These are phyloP conservation scores for Noctua janthe DNA, from an alignment of 2,888 invertebrate genomes.

Conservation along the genomic window DNA sequence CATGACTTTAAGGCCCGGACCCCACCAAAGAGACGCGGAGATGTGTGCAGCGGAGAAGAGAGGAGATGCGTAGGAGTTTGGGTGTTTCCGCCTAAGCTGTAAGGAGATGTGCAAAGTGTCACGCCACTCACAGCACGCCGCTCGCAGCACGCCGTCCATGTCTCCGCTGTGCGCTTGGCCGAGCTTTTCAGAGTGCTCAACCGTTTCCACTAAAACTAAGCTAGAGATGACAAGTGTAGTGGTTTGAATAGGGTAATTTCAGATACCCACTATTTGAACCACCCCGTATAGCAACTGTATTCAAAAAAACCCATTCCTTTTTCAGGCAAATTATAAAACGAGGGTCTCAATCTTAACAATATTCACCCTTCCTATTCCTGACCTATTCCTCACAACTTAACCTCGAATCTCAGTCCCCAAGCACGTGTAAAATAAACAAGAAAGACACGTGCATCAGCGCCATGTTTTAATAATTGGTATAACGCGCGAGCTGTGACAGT, in stretches of 20 bases:
- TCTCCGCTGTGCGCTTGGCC: too few relatives aligned
- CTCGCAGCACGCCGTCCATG: too few relatives aligned
- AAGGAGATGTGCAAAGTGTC: too few relatives aligned
- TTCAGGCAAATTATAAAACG: background rate
- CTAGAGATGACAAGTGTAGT: background rate
- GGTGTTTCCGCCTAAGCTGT: too few relatives aligned
- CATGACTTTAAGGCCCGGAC: too few relatives aligned
- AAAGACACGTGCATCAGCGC: slow-evolving; percentile 29
- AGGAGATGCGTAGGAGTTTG: too few relatives aligned
- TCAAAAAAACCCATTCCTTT: background rate
- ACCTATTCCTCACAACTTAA: slow-evolving; percentile 16
- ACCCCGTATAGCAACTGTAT: background rate
- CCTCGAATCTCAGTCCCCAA: background rate
- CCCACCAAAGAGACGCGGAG: too few relatives aligned
- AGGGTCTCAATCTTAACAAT: background rate
- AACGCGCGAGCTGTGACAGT: slow-evolving; percentile 30
- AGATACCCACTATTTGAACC: background rate
- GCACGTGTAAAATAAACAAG: slow-evolving; percentile 12
- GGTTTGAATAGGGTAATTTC: background rate
- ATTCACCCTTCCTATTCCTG: background rate
- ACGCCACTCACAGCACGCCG: too few relatives aligned
- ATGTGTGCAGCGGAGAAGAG: too few relatives aligned
- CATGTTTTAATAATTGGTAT: slow-evolving; percentile 33
- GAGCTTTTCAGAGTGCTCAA: too few relatives aligned
- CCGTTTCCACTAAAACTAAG: background rate